Evolutionary conservation across 1,140 invertebrate genomes (phyloP).

Genomic region (Atta colombica): DNA sequence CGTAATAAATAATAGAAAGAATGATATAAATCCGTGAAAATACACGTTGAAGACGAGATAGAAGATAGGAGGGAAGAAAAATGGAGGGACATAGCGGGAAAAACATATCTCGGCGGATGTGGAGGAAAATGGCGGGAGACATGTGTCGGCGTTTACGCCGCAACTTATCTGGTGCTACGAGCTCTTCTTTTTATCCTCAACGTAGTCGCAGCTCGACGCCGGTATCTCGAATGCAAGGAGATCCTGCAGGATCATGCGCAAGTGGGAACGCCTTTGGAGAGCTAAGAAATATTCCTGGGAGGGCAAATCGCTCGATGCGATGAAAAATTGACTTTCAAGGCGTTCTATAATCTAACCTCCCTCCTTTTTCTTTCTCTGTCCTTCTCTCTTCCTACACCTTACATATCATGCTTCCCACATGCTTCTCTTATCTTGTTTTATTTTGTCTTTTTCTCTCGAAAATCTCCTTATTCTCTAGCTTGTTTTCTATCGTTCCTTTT

Average conservation of each 20-base stretch:
- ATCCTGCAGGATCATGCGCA: constrained; percentile 47
- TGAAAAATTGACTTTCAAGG: constrained; percentile 63
- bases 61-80: constrained; percentile 23
- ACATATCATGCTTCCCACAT: constrained; percentile 13
- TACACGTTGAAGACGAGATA: constrained; percentile 16
- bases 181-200: constrained; percentile 29
- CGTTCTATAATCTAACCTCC: constrained; percentile 39
- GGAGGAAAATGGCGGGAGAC: constrained; percentile 55
- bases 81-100: constrained; percentile 14
- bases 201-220: constrained; percentile 47
- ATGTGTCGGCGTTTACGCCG: constrained; percentile 60
- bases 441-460: not conserved
- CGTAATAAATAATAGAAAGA: not conserved
- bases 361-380: not conserved
- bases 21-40: constrained; percentile 12
- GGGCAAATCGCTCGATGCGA: constrained; percentile 60
- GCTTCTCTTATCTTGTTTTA: not conserved
- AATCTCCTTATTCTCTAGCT: not conserved
- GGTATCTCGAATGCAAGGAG: constrained; percentile 50
- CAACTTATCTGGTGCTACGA: constrained; percentile 53
- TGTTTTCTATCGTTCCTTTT: constrained; percentile 4
- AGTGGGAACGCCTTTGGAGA: constrained; percentile 43
- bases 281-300: constrained; percentile 52
- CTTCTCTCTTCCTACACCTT: not conserved
- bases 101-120: constrained; percentile 59